Conservation (phyloP, 2,888 invertebrate genomes). For the Callinectes sapidus region DNA sequence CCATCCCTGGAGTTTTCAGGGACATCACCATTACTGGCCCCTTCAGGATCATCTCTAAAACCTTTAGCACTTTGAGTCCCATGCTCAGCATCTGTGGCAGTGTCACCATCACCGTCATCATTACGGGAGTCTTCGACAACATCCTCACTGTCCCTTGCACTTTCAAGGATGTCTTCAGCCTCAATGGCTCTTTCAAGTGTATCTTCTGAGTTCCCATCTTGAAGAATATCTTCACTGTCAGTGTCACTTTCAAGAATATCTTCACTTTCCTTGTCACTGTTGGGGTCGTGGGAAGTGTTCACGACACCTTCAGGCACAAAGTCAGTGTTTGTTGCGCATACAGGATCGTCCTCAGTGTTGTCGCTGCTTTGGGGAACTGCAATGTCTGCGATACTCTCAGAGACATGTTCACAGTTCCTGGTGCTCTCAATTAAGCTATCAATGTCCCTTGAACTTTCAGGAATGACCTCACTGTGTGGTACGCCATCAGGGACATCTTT, state of each 20-base stretch:
- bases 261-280: background rate
- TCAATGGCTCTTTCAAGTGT: background rate
- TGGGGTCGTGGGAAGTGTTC: background rate
- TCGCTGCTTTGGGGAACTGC: background rate
- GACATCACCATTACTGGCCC: background rate
- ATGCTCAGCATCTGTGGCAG: background rate
- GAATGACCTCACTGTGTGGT: background rate
- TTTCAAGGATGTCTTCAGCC: background rate
- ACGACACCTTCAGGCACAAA: background rate
- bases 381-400: background rate
- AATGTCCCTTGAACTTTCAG: background rate
- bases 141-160: background rate
- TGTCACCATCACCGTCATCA: background rate
- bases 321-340: background rate
- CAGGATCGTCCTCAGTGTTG: background rate
- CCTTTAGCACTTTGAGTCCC: background rate
- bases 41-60: background rate
- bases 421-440: background rate
- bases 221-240: background rate
- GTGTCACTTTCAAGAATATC: background rate
- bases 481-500: background rate
- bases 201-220: background rate
- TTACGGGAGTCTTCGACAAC: too few species aligned
- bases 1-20: background rate
- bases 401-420: background rate